Evolutionary conservation across 2,113 vertebrate genomes (phyloP), one percentile per base, ranked within the genome.

Genomic region (Rousettus leschenaultii): DNA sequence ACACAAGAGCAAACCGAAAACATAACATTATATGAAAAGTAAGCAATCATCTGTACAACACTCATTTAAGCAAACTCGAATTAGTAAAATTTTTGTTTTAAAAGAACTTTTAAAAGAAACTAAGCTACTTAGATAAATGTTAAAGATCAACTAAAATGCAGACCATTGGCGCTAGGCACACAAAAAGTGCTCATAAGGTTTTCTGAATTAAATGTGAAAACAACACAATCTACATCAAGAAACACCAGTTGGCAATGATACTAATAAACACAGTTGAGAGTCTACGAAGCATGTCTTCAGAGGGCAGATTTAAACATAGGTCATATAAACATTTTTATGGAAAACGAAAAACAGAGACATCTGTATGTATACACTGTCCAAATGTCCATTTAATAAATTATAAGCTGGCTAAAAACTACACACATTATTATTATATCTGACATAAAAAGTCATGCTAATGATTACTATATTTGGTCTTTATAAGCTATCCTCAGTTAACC

Each of bases 291-390:
- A 79, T 63, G 51, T 79, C 94, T 93, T 93, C n/a, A 92, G 94
- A 95, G 63, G 63, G 57, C 57, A 89, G 38, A 85, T 68, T 86
- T 66, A 90, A 45, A 90, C 53, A 95, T 75, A 97, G 89, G 87
- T 84, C 90, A 95, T n/a, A 85, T 24, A 95, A 95, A 96, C 84
- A 80, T 59, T 89, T 93, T 95, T 38, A 92, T 26, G 48, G 71
- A 96, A 93, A 95, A 90, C 92, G 51, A 96, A 82, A 93, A 96
- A 79, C 79, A 85, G 10, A 94, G 55, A 38, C 65, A 94, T 95
- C 79, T 96, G 79, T n/a, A 90, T 53, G 26, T 43, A 93, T 14
- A 74, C 26, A 87, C 9, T 85, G 22, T 84, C 84, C 79, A 95
- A 91, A 91, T 5, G 80, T 9, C n/a, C 70, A 96, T 43, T 86